Percentiles rank a stretch among this genome's conserved stretches.
These are phyloP conservation scores for Amblyjoppa fuscipennis DNA, from an alignment of 2,888 invertebrate genomes.

Conservation along the genomic window DNA sequence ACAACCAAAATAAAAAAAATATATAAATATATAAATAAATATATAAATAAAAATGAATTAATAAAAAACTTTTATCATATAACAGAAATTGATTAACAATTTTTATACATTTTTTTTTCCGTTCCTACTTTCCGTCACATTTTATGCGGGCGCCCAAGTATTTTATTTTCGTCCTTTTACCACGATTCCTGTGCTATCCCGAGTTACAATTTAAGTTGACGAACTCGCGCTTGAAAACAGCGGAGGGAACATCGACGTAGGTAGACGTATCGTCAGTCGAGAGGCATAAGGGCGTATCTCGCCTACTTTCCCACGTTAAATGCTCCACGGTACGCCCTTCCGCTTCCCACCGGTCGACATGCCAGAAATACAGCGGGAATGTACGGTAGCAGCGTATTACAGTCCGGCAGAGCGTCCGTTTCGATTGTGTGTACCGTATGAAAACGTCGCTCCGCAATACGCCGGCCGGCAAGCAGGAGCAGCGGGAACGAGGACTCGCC, in stretches of 20 bases:
- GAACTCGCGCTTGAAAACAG: not conserved
- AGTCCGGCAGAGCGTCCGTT: constrained; percentile 20
- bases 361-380: not conserved
- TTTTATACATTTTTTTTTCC: constrained; percentile 12
- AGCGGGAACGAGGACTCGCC: constrained; percentile 68
- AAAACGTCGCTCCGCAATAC: constrained; percentile 33
- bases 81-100: not conserved
- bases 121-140: not conserved
- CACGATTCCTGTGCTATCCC: not conserved
- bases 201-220: not conserved
- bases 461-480: constrained; percentile 30
- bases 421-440: constrained; percentile 37
- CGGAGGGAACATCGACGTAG: not conserved
- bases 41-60: not conserved
- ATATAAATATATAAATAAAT: too few species aligned
- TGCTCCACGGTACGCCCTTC: not conserved
- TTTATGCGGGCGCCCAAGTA: not conserved
- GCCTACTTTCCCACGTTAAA: not conserved
- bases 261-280: not conserved
- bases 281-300: not conserved
- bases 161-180: not conserved
- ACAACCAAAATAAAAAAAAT: not conserved
- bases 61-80: constrained; percentile 41
- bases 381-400: constrained; percentile 14
- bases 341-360: not conserved